phyloP scores from a whole-genome alignment of 2,797 vertebrate genomes.

The Girardinus metallicus region DNA sequence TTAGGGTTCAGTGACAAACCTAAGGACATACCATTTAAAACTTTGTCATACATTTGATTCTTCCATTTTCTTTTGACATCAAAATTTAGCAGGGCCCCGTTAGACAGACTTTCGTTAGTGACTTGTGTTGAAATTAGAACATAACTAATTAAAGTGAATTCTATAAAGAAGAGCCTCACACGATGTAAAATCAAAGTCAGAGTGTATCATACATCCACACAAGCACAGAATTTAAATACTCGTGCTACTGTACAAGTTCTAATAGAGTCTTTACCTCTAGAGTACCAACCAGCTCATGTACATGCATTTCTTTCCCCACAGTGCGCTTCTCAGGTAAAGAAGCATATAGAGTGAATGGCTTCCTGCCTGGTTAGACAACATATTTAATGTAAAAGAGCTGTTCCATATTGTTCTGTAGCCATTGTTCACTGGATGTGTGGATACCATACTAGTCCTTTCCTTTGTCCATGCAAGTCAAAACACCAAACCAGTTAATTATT shows the following conservation, averaged over 20 bases:
- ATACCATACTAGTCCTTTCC: conserved; percentile 84
- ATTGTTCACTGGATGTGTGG: conserved; percentile 80
- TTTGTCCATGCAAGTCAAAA: conserved; percentile 80
- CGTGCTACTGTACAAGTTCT: not conserved
- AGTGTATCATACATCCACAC: not conserved
- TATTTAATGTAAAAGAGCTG: conserved; percentile 77
- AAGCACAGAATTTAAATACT: not conserved
- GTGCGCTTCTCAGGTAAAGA: conserved; percentile 48
- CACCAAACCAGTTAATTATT: conserved; percentile 81
- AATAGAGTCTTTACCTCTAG: conserved; percentile 17
- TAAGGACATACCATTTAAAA: not conserved
- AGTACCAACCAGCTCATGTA: conserved; percentile 5
- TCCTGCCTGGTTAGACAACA: conserved; percentile 74
- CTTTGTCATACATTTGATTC: not conserved
- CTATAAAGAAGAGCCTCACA: not conserved
- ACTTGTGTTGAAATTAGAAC: not conserved
- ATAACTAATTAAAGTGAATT: not conserved
- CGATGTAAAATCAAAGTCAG: not conserved
- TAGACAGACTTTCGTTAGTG: not conserved
- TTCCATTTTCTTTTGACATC: not conserved
- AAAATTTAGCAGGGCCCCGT: not conserved
- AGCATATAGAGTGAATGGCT: conserved; percentile 57
- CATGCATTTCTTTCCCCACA: conserved; percentile 46
- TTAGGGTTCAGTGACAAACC: not conserved
- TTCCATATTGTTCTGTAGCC: conserved; percentile 83